Evolutionary conservation across 2,113 vertebrate species (phyloP).

Genomic region (Daphoenositta chrysoptera): DNA sequence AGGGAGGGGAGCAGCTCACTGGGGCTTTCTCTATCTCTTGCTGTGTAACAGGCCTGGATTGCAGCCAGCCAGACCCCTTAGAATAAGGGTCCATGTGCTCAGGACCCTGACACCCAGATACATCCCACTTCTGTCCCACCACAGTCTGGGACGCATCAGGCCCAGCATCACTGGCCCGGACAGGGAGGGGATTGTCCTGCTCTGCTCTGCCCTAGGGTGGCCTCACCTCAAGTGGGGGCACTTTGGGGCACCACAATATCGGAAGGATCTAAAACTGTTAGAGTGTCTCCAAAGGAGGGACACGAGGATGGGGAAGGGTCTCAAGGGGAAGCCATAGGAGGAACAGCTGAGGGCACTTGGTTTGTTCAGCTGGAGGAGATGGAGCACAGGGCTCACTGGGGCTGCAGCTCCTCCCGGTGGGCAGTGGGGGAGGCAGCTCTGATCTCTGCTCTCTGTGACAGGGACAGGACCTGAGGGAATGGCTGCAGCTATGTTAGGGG

Average conservation of each 20-base stretch:
- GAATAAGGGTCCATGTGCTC: not conserved
- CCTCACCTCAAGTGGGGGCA: not conserved
- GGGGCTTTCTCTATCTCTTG: not conserved
- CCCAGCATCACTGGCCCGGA: not conserved
- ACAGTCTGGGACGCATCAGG: accelerated
- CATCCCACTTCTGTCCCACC: not conserved
- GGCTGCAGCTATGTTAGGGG: not conserved
- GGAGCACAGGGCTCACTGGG: not conserved
- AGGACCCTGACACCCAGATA: not conserved
- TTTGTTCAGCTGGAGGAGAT: not conserved
- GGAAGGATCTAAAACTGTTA: not conserved
- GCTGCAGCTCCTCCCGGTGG: not conserved
- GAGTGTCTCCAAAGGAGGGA: not conserved
- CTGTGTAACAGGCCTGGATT: not conserved
- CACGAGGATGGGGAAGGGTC: accelerated
- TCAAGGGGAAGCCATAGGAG: not conserved
- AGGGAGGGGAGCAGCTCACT: not conserved
- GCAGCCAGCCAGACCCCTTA: not conserved
- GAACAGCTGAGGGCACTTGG: not conserved
- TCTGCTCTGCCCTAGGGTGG: not conserved
- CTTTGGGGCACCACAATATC: not conserved
- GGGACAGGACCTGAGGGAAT: not conserved
- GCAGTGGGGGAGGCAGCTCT: not conserved
- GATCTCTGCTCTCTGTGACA: not conserved
- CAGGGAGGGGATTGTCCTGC: not conserved